Evolutionary conservation across 2,888 invertebrate species (phyloP).

Genomic region (Micoletzkya japonica): DNA sequence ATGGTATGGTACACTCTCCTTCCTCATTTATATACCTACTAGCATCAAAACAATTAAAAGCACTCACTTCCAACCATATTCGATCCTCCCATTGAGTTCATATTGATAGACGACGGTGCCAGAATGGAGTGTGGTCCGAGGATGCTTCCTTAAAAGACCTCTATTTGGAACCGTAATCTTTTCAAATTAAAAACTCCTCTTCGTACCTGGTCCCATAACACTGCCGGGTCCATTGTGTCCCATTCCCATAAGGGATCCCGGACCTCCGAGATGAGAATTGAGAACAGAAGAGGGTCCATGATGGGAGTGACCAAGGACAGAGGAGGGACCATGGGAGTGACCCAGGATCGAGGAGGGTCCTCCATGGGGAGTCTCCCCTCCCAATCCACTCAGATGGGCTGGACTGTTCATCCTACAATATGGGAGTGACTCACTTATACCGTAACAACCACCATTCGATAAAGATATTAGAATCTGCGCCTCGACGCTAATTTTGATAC

Average conservation of each 20-base stretch:
- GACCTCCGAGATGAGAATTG: conserved; percentile 23
- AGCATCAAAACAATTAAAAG: background rate
- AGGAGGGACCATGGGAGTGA: conserved; percentile 23
- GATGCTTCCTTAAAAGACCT: conserved; percentile 7
- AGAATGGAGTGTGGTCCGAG: conserved; percentile 21
- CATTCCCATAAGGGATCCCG: conserved; percentile 23
- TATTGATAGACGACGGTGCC: conserved; percentile 3
- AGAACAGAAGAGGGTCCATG: conserved; percentile 16
- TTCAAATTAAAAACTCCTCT: background rate
- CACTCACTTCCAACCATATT: conserved; percentile 9
- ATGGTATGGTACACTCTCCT: background rate
- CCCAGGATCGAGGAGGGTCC: conserved; percentile 31
- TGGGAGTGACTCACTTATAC: too few relatives aligned
- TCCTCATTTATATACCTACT: too few relatives aligned
- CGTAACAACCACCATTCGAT: too few relatives aligned
- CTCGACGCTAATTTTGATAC: background rate
- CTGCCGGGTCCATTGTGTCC: conserved; percentile 45
- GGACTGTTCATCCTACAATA: conserved; percentile 1
- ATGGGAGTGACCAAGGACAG: background rate
- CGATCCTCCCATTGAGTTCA: conserved; percentile 14
- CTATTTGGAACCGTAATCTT: background rate
- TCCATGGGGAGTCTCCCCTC: conserved; percentile 1
- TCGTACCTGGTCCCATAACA: conserved; percentile 43
- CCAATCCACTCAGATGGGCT: background rate
- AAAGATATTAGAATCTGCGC: background rate